These are phyloP conservation scores for Drosophila littoralis DNA, from an alignment of 1,140 invertebrate genomes.

Conservation along the genomic window DNA sequence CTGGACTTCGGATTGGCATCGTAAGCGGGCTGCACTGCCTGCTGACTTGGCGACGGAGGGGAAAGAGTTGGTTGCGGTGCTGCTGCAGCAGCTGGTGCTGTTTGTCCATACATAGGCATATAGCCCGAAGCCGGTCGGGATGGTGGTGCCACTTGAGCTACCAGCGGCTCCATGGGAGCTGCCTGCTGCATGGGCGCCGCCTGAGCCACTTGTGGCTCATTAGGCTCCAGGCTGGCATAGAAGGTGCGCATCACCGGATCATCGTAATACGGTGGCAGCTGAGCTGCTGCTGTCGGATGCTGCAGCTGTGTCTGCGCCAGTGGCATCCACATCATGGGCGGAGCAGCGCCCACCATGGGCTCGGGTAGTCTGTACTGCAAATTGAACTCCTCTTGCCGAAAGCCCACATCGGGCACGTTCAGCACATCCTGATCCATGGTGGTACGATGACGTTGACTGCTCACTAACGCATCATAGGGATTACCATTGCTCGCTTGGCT, in stretches of 20 bases:
- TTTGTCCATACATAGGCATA: neutral
- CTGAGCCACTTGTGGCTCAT: constrained; percentile 4
- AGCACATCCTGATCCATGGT: constrained; percentile 43
- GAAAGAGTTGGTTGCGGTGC: constrained; percentile 3
- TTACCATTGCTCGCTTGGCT: constrained; percentile 10
- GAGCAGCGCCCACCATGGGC: neutral
- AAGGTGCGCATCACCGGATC: constrained; percentile 72
- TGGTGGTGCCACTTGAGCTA: neutral
- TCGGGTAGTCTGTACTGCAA: constrained; percentile 32
- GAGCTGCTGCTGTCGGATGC: neutral
- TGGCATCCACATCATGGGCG: constrained; percentile 45
- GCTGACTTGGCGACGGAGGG: constrained; percentile 5
- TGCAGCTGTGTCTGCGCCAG: constrained; percentile 23
- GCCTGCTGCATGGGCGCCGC: neutral
- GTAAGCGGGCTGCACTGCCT: neutral
- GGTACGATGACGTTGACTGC: constrained; percentile 23
- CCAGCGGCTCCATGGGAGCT: constrained; percentile 10
- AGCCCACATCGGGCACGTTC: constrained; percentile 41
- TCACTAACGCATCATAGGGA: constrained; percentile 5
- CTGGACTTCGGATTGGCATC: neutral
- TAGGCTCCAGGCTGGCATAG: constrained; percentile 49
- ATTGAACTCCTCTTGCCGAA: constrained; percentile 39
- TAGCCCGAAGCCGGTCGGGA: constrained; percentile 8
- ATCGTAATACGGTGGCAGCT: constrained; percentile 26
- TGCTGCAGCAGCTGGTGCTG: neutral